Conservation (phyloP, 2,113 vertebrate species). For the Motacilla tschutschensis region DNA sequence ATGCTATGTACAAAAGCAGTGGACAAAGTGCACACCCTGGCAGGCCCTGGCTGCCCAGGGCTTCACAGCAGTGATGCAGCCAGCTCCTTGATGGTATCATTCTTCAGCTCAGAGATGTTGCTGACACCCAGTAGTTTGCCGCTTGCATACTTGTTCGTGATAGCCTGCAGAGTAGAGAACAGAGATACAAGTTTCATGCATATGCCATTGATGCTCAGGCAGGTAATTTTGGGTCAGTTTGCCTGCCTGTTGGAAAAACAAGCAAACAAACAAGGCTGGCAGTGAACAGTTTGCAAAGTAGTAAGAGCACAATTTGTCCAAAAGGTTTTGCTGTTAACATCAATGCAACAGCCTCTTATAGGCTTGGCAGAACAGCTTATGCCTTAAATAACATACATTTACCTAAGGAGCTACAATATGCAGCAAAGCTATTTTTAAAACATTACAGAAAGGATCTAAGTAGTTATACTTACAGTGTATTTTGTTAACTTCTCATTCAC, state of each 20-base stretch:
- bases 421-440: neutral
- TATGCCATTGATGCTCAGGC: neutral
- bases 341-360: neutral
- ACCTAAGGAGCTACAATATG: neutral
- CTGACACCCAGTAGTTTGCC: slow-evolving; percentile 85
- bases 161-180: slow-evolving; percentile 70
- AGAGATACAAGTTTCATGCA: neutral
- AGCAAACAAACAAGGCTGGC: neutral
- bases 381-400: neutral
- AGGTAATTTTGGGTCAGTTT: neutral
- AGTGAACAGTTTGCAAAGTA: neutral
- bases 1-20: slow-evolving; percentile 32
- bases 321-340: neutral
- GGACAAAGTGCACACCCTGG: neutral
- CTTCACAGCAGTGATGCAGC: slow-evolving; percentile 70
- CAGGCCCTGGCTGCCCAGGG: neutral
- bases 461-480: slow-evolving; percentile 79
- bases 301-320: neutral
- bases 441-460: neutral
- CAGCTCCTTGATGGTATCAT: slow-evolving; percentile 68
- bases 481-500: slow-evolving; percentile 82
- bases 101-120: slow-evolving; percentile 81
- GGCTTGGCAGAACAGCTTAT: neutral
- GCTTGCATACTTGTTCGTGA: slow-evolving; percentile 89
- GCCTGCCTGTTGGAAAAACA: neutral